Percentiles rank a stretch among this genome's conserved stretches.
phyloP scores from a whole-genome alignment of 23 tunicate genomes.

The Ascidia mentula region DNA sequence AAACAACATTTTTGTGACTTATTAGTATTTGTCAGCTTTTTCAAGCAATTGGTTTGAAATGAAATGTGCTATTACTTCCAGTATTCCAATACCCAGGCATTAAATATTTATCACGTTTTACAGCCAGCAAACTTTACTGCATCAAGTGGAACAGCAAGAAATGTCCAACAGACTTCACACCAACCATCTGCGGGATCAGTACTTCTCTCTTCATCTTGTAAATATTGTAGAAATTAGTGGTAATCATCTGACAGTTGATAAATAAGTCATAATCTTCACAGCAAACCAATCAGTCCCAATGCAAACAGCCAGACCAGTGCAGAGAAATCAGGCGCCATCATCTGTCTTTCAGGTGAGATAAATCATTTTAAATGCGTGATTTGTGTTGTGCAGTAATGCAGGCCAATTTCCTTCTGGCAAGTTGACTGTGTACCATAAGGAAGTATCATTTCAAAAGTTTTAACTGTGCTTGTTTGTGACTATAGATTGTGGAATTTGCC shows the following conservation, averaged over 20 bases:
- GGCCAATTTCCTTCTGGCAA: not conserved
- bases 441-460: not conserved
- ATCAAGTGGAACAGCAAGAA: not conserved
- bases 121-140: not conserved
- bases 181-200: not conserved
- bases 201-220: not conserved
- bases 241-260: not conserved
- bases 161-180: not conserved
- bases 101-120: no score
- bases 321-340: not conserved
- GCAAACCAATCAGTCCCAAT: not conserved
- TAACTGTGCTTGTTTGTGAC: not conserved
- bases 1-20: no score
- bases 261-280: not conserved
- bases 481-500: conserved; percentile 12
- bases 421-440: not conserved
- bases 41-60: no score
- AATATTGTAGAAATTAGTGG: not conserved
- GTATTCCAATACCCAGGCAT: no score
- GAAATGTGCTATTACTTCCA: no score
- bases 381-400: not conserved
- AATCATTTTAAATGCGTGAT: not conserved
- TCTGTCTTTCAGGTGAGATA: not conserved
- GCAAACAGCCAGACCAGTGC: not conserved
- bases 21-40: no score